Base-by-base conservation (phyloP, 2,888 invertebrate genomes). In the Drosophila prolongata region DNA sequence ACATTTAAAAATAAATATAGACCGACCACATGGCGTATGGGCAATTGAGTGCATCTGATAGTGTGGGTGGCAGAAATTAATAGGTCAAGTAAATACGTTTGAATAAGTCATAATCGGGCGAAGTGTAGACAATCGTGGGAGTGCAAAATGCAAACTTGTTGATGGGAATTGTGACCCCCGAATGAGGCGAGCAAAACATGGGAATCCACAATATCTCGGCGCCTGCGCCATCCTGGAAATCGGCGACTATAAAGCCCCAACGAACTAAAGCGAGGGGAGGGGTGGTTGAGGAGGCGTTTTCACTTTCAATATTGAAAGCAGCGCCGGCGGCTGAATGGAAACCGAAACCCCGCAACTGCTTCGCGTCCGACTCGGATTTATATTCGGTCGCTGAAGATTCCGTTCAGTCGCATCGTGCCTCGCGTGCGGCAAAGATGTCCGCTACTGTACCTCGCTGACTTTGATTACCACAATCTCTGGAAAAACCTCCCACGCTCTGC, bases 241-340 rank as follows among this genome's bases (percentile, higher is more conserved):
- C 27, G 47, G 50, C 40, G 44, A 37, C 37, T 10, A 72, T 35
- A 35, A 35, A 13, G 13, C 34, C 16, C 6, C 35, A 13, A 35
- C 13, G 49, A 13, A 49, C 6, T 9, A 34, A 47, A 47, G 47
- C 34, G 16, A 14, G 47, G 14, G 1, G 30, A 14, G 14, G 5
- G 14, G 14, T 10, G 4, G 46, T n/a, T 14, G 5, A 11, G 13
- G 16, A 11, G 34, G 13, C 34, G 14, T 59, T 55, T 50, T 43
- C 27, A 46, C 40, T 56, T 88, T 83, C 87, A 83, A 88, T 88
- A 84, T 83, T 88, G 83, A 83, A 83, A 81, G 82, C 68, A 53
- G 30, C 62, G 64, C 56, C 16, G 43, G 49, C 61, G 47, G 66
- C 54, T 67, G 69, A 56, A 56, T 87, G 78, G 80, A 76, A 75